phyloP scores from a whole-genome alignment of 2,797 vertebrate genomes.

The Chiroxiphia lanceolata region DNA sequence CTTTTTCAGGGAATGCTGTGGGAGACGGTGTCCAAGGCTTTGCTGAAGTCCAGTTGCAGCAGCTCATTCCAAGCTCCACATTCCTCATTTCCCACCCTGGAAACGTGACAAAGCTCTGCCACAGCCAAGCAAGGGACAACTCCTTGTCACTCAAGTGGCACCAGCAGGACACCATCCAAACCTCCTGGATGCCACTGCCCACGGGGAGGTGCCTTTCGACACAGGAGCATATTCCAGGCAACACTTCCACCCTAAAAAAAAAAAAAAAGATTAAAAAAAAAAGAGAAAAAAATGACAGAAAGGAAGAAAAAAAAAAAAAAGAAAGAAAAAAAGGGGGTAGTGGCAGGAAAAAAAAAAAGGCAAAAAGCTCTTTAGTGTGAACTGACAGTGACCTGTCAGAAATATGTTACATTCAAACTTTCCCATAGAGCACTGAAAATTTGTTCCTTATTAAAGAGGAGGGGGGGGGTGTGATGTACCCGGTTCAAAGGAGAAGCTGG shows the following conservation, averaged over 20 bases:
- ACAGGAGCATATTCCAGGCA: neutral
- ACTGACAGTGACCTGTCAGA: conserved; percentile 51
- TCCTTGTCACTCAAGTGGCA: neutral
- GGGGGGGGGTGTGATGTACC: neutral
- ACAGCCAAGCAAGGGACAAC: neutral
- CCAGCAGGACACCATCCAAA: neutral
- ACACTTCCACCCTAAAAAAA: neutral
- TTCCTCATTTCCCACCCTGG: rapidly evolving
- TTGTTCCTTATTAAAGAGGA: conserved; percentile 43
- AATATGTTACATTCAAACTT: conserved; percentile 54
- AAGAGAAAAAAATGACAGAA: neutral
- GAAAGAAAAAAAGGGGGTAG: neutral
- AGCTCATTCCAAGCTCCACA: neutral
- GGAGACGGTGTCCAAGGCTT: too few relatives aligned
- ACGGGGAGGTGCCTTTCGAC: neutral
- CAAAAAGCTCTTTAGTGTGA: conserved; percentile 1
- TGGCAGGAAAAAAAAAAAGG: neutral
- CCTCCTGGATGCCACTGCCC: neutral
- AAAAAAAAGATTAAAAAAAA: neutral
- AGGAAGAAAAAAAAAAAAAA: neutral
- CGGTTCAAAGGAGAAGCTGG: conserved; percentile 38
- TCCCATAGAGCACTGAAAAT: conserved; percentile 57
- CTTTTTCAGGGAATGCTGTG: too few relatives aligned
- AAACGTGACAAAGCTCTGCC: neutral
- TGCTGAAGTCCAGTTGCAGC: neutral